Percentiles rank a stretch among this genome's conserved stretches.
Evolutionary conservation across 2,113 vertebrate species (phyloP).

Genomic region (Enhydra lutris): DNA sequence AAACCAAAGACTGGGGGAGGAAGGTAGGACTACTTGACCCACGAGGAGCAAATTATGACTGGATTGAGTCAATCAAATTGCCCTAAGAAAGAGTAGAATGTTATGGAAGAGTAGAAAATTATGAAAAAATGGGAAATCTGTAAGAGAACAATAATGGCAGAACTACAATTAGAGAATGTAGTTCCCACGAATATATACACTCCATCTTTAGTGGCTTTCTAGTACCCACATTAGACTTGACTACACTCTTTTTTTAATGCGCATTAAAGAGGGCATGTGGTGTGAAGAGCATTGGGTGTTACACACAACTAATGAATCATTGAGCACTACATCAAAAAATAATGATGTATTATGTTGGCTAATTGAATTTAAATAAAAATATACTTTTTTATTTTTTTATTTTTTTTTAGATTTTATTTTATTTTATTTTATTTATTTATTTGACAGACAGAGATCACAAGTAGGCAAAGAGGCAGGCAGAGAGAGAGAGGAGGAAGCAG

Average conservation of each 20-base stretch:
- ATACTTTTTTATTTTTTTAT: no score
- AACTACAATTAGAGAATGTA: background rate
- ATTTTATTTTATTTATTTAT: no score
- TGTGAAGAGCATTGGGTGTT: background rate
- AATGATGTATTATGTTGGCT: background rate
- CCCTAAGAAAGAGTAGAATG: background rate
- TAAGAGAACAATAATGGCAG: background rate
- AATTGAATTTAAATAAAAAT: background rate
- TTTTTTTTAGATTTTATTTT: no score
- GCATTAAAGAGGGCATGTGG: background rate
- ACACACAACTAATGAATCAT: no score
- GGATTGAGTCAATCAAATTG: background rate
- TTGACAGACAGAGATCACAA: no score
- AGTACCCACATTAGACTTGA: background rate
- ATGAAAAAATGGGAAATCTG: background rate
- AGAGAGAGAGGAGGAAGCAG: no score
- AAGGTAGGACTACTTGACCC: background rate
- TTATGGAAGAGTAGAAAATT: background rate
- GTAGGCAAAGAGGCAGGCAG: no score
- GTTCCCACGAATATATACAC: rapidly evolving
- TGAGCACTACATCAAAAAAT: background rate
- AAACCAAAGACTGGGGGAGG: background rate
- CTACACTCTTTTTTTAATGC: background rate
- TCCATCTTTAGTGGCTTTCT: background rate
- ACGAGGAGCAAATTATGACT: background rate